Evolutionary conservation across 2,888 invertebrate species (phyloP).

Genomic region (Phrixothrix hirtus): DNA sequence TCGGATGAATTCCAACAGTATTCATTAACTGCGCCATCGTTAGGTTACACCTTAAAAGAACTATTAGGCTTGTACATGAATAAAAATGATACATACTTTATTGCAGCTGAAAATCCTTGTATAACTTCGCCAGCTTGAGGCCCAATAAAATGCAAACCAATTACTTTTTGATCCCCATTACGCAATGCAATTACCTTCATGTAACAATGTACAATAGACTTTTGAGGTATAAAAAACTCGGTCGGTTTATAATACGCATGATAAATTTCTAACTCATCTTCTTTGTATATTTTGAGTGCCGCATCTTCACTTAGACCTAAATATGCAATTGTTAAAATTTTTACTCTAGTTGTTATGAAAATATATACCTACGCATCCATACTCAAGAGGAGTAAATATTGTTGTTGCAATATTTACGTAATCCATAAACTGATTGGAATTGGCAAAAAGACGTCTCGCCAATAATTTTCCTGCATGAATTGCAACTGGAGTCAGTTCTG

Average conservation of each 20-base stretch:
- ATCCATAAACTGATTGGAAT: slow-evolving; percentile 70
- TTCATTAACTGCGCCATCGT: slow-evolving; percentile 78
- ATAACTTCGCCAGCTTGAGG: slow-evolving; percentile 93
- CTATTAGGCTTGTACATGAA: no score
- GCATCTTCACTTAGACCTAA: no score
- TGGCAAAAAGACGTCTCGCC: slow-evolving; percentile 72
- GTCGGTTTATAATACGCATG: slow-evolving; percentile 94
- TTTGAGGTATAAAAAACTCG: slow-evolving; percentile 92
- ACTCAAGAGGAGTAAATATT: slow-evolving; percentile 94
- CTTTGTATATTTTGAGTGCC: slow-evolving; percentile 65
- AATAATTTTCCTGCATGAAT: slow-evolving; percentile 88
- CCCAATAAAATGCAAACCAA: slow-evolving; percentile 90
- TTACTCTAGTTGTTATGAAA: no score
- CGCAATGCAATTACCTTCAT: slow-evolving; percentile 79
- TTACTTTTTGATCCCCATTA: slow-evolving; percentile 70
- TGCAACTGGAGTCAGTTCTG: slow-evolving; percentile 96
- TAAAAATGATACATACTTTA: no score
- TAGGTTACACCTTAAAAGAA: no score
- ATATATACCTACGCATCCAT: slow-evolving; percentile 82
- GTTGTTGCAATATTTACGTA: slow-evolving; percentile 91
- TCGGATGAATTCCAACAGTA: slow-evolving; percentile 93
- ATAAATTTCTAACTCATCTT: slow-evolving; percentile 84
- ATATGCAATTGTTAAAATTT: no score
- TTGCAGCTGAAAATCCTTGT: slow-evolving; percentile 88
- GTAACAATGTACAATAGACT: slow-evolving; percentile 87